A percentile compares a stretch with the other conserved stretches of the same genome.
Evolutionary conservation across 1,140 invertebrate species (phyloP).

Genomic region (Bombus affinis): DNA sequence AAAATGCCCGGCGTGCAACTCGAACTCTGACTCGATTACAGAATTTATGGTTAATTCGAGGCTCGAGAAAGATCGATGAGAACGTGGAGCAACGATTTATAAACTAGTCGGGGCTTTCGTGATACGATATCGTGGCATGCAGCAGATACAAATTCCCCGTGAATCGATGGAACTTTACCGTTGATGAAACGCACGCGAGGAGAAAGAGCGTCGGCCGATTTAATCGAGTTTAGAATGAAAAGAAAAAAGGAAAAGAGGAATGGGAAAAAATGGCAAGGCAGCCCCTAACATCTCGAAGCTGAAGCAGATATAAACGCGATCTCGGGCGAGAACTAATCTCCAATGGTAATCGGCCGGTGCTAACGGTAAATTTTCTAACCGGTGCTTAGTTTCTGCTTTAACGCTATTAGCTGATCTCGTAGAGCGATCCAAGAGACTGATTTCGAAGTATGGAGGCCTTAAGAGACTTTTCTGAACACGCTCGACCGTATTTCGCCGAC

Average conservation of each 20-base stretch:
- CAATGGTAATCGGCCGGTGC: conserved; percentile 71
- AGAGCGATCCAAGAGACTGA: conserved; percentile 28
- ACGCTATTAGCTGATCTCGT: conserved; percentile 48
- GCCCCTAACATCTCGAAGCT: conserved; percentile 9
- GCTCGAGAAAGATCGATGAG: not conserved
- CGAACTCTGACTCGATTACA: conserved; percentile 24
- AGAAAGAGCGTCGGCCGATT: conserved; percentile 3
- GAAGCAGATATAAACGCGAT: conserved; percentile 67
- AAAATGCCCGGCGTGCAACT: not conserved
- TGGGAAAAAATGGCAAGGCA: not conserved
- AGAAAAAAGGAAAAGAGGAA: not conserved
- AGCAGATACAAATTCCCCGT: conserved; percentile 24
- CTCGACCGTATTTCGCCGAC: not conserved
- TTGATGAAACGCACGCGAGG: conserved; percentile 43
- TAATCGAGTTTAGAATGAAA: not conserved
- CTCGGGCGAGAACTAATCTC: conserved; percentile 78
- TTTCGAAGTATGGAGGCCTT: conserved; percentile 9
- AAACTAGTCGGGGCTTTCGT: not conserved
- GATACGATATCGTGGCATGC: conserved; percentile 27
- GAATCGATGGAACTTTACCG: conserved; percentile 46
- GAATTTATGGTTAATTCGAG: conserved; percentile 38
- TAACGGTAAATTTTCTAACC: conserved; percentile 78
- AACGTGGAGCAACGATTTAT: conserved; percentile 9
- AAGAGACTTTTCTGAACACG: not conserved
- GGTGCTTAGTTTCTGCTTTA: conserved; percentile 59